Evolutionary conservation across 2,113 vertebrate genomes (phyloP).

Genomic region (Paracanthobrama guichenoti): DNA sequence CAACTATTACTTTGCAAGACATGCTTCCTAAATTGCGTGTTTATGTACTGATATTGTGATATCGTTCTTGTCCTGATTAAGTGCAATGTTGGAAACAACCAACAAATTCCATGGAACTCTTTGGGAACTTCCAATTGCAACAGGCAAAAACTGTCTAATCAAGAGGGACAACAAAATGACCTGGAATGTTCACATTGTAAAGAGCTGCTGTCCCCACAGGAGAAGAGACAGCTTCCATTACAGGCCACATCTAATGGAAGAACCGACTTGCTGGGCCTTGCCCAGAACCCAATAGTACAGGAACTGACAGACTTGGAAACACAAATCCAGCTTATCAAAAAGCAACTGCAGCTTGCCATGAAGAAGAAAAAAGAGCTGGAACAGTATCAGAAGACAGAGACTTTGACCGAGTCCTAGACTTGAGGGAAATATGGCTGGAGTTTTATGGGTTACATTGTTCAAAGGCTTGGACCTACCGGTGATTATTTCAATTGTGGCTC

Average conservation of each 20-base stretch:
- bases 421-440: not conserved
- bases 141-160: constrained; percentile 75
- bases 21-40: not conserved
- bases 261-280: constrained; percentile 77
- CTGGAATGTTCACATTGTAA: constrained; percentile 74
- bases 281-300: constrained; percentile 81
- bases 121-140: constrained; percentile 77
- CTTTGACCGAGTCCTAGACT: constrained; percentile 54
- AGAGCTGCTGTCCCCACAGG: constrained; percentile 76
- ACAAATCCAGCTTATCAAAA: constrained; percentile 90
- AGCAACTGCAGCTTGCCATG: constrained; percentile 91
- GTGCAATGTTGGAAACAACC: constrained; percentile 84
- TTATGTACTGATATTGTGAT: not conserved
- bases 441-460: constrained; percentile 25
- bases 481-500: constrained; percentile 43
- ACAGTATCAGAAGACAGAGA: constrained; percentile 84
- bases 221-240: constrained; percentile 76
- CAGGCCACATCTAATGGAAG: constrained; percentile 86
- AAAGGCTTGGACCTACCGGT: constrained; percentile 19
- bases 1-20: not conserved
- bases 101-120: constrained; percentile 84
- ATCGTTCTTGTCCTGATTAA: constrained; percentile 62
- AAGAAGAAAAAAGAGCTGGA: constrained; percentile 92
- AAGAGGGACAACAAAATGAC: constrained; percentile 79
- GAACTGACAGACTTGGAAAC: constrained; percentile 91